Conservation (phyloP, 37 sponge, comb jelly and placozoan species). For the Oscarella lobularis region DNA sequence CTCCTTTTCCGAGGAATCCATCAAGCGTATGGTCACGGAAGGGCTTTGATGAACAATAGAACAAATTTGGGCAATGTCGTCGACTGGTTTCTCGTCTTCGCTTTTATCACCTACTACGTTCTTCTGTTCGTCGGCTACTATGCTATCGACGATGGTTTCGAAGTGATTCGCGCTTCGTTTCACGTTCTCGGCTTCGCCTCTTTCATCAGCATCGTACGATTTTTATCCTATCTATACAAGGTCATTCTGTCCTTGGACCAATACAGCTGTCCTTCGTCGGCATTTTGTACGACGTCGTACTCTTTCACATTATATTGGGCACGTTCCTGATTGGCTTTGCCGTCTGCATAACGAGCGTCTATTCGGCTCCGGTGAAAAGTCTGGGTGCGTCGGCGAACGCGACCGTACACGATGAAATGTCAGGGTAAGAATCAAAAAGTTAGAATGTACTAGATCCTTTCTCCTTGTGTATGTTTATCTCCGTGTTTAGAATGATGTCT, state of each 20-base stretch:
- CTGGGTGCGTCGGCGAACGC: too few species aligned
- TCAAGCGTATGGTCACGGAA: background rate
- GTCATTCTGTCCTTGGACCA: background rate
- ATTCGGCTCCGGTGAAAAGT: too few species aligned
- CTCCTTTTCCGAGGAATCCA: background rate
- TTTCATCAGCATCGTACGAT: background rate
- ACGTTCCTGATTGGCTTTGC: background rate
- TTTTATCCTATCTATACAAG: background rate
- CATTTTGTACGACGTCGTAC: background rate
- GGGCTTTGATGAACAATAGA: too few species aligned
- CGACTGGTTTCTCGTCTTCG: background rate
- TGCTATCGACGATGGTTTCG: background rate
- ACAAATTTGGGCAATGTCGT: background rate
- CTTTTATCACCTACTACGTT: background rate
- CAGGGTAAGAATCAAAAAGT: too few species aligned
- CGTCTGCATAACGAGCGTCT: too few species aligned
- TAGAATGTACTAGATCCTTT: too few species aligned
- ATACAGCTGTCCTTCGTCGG: background rate
- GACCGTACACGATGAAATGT: too few species aligned
- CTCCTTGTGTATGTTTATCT: too few species aligned
- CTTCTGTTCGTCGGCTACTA: background rate
- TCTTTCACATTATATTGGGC: background rate
- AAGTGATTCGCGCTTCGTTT: background rate
- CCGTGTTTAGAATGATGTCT: too few species aligned
- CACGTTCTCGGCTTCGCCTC: background rate